Conservation (phyloP, 2,888 invertebrate species). For the Beris morrisii region DNA sequence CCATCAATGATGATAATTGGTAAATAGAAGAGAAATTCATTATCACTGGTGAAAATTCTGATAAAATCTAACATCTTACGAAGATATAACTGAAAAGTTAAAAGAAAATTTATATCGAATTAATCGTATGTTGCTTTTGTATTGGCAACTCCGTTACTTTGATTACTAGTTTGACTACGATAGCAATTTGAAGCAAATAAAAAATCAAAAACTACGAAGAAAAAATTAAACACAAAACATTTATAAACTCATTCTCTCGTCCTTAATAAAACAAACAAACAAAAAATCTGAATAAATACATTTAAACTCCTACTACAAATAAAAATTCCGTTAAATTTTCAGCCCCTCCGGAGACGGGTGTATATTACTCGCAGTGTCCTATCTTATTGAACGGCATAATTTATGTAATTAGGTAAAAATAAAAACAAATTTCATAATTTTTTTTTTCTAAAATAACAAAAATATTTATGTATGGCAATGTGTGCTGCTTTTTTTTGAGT, state of each 20-base stretch:
- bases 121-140: conserved; percentile 23
- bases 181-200: neutral
- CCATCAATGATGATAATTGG: too few species aligned
- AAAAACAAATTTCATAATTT: conserved; percentile 21
- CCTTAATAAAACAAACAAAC: neutral
- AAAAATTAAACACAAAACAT: conserved; percentile 19
- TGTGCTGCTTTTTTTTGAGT: conserved; percentile 35
- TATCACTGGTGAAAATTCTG: too few species aligned
- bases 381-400: conserved; percentile 57
- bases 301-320: too few species aligned
- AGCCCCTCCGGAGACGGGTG: conserved; percentile 56
- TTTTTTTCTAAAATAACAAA: conserved; percentile 30
- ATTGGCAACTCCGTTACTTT: conserved; percentile 40
- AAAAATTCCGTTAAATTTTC: conserved; percentile 44
- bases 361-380: conserved; percentile 56
- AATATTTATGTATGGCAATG: conserved; percentile 35
- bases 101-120: too few species aligned
- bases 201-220: too few species aligned
- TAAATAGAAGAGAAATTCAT: too few species aligned
- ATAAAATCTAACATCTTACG: too few species aligned
- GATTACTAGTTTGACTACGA: conserved; percentile 32
- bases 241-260: conserved; percentile 9
- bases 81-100: too few species aligned
- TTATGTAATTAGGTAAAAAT: conserved; percentile 56
- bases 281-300: conserved; percentile 1